phyloP scores from a whole-genome alignment of 30 jellyfish, hydroid and myxozoan species.

The Pseudorhiza aurosa region DNA sequence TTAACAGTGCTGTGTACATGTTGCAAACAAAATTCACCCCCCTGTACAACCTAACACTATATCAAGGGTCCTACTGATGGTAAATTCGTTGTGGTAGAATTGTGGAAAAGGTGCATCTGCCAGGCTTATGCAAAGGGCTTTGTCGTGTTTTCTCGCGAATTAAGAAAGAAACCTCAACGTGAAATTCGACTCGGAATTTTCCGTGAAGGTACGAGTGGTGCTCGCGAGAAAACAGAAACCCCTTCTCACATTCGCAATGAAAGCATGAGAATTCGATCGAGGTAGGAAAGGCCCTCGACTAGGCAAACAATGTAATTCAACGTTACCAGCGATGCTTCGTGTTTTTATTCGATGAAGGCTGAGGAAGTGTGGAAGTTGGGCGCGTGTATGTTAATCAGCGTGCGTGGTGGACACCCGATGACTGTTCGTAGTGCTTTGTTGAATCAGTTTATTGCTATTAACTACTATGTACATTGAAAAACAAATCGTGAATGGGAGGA shows the following conservation, averaged over 20 bases:
- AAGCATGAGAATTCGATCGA: background rate
- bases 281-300: background rate
- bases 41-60: background rate
- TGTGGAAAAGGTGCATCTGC: constrained; percentile 1
- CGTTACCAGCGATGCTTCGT: background rate
- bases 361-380: too few relatives aligned
- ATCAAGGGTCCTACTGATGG: background rate
- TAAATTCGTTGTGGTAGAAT: constrained; percentile 1
- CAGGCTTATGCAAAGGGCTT: background rate
- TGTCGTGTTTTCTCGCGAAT: background rate
- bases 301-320: background rate
- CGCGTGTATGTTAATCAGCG: background rate
- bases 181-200: too few relatives aligned
- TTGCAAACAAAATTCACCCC: constrained; percentile 3
- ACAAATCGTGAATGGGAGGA: constrained; percentile 39
- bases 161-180: too few relatives aligned
- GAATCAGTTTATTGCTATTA: constrained; percentile 42
- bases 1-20: background rate
- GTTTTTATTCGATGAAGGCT: too few relatives aligned
- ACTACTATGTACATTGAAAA: constrained; percentile 55
- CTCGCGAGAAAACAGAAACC: too few relatives aligned
- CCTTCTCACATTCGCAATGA: too few relatives aligned
- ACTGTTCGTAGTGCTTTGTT: constrained; percentile 10
- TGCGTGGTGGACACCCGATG: constrained; percentile 2
- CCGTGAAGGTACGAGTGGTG: too few relatives aligned